Conservation (phyloP, 92 coral and sea anemone genomes). For the Anthopleura xanthogrammica region DNA sequence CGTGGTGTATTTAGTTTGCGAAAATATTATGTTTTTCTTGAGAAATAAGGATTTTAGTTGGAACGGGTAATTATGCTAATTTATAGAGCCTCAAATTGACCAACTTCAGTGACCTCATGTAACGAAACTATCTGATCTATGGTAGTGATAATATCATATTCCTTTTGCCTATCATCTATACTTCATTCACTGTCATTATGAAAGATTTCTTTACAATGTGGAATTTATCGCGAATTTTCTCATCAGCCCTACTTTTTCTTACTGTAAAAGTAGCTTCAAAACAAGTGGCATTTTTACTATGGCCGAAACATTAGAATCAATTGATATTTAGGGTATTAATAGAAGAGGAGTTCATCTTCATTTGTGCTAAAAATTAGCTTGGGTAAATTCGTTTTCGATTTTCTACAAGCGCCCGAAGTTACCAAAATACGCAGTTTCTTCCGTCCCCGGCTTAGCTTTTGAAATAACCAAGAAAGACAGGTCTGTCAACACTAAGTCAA, state of each 20-base stretch:
- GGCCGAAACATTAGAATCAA: neutral
- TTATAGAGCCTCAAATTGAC: too few relatives aligned
- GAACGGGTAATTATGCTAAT: too few relatives aligned
- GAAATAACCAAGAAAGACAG: neutral
- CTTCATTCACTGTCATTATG: too few relatives aligned
- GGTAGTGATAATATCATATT: too few relatives aligned
- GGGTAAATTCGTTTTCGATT: neutral
- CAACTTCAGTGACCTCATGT: too few relatives aligned
- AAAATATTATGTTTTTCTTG: neutral
- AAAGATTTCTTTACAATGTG: neutral
- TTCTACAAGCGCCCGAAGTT: neutral
- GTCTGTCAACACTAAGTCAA: neutral
- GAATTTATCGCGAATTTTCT: neutral
- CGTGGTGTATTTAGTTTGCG: neutral
- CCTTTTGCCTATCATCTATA: too few relatives aligned
- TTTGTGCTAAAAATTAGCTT: neutral
- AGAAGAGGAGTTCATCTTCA: neutral
- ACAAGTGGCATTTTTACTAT: slow-evolving; percentile 4
- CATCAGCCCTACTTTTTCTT: neutral
- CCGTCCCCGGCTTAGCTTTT: neutral
- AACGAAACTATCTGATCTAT: too few relatives aligned
- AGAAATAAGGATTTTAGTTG: neutral
- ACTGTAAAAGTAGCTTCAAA: neutral
- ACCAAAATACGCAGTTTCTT: neutral
- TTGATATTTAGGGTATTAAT: neutral